These are phyloP conservation scores for Sphaerophoria rueppellii DNA, from an alignment of 2,888 invertebrate genomes.

Conservation along the genomic window DNA sequence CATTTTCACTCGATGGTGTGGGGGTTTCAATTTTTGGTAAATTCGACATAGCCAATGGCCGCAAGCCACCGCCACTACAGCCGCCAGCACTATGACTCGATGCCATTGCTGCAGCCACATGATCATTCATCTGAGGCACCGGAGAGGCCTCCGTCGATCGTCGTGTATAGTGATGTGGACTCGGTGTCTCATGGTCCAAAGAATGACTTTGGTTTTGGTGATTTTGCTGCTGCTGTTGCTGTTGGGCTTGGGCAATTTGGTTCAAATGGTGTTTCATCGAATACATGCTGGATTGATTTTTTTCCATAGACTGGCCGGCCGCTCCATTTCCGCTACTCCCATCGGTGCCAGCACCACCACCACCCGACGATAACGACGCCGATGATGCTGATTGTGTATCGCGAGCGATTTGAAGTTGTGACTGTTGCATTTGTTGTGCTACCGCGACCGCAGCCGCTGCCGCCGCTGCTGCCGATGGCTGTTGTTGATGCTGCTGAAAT, in stretches of 20 bases:
- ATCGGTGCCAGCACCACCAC: constrained; percentile 35
- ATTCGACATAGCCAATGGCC: constrained; percentile 75
- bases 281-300: constrained; percentile 46
- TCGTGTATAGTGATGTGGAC: constrained; percentile 75
- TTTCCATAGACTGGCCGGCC: constrained; percentile 60
- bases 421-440: constrained; percentile 67
- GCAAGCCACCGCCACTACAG: constrained; percentile 10
- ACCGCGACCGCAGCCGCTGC: constrained; percentile 79
- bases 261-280: constrained; percentile 67
- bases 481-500: constrained; percentile 48
- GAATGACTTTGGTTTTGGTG: constrained; percentile 60
- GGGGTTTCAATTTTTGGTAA: constrained; percentile 78
- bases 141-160: constrained; percentile 69
- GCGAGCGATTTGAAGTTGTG: constrained; percentile 75
- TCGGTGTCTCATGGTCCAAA: constrained; percentile 74
- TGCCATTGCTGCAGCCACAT: constrained; percentile 69
- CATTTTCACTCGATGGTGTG: constrained; percentile 75
- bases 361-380: constrained; percentile 58
- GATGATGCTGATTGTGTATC: constrained; percentile 70
- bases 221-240: constrained; percentile 58
- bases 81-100: constrained; percentile 77
- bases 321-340: constrained; percentile 25
- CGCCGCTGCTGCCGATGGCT: constrained; percentile 78
- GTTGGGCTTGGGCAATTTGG: constrained; percentile 51
- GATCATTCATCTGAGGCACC: constrained; percentile 58